Conservation (phyloP, 1,140 invertebrate species). For the Penaeus vannamei region DNA sequence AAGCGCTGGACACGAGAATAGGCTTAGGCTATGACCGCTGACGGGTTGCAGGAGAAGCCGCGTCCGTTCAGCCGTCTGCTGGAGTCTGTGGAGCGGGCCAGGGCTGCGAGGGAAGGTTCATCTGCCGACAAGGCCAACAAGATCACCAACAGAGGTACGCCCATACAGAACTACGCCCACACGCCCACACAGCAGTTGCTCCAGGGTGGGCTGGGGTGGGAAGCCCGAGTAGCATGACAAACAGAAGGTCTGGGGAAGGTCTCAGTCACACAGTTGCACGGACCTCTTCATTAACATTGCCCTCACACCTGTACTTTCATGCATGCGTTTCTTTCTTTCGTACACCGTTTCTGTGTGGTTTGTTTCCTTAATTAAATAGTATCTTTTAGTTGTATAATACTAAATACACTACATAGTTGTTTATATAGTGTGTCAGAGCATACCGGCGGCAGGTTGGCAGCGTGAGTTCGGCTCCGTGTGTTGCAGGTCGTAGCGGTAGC, state of each 20-base stretch:
- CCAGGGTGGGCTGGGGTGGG: slow-evolving; percentile 37
- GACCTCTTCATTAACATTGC: slow-evolving; percentile 41
- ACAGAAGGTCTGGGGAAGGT: slow-evolving; percentile 4
- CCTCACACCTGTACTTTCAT: slow-evolving; percentile 53
- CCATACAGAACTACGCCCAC: slow-evolving; percentile 59
- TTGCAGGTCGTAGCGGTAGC: slow-evolving; percentile 77
- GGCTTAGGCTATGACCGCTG: slow-evolving; percentile 44
- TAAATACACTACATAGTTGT: slow-evolving; percentile 48
- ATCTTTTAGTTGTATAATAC: slow-evolving; percentile 54
- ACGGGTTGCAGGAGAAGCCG: slow-evolving; percentile 63
- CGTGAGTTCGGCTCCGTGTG: slow-evolving; percentile 57
- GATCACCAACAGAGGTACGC: slow-evolving; percentile 62
- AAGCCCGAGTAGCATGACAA: neutral
- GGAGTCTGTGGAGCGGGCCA: slow-evolving; percentile 59
- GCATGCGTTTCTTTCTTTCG: slow-evolving; percentile 61
- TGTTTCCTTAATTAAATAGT: slow-evolving; percentile 51
- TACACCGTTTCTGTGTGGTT: slow-evolving; percentile 62
- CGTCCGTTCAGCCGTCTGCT: slow-evolving; percentile 55
- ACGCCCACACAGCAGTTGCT: slow-evolving; percentile 62
- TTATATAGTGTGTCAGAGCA: slow-evolving; percentile 39
- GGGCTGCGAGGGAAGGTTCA: slow-evolving; percentile 58
- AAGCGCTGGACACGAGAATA: slow-evolving; percentile 34
- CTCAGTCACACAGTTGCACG: slow-evolving; percentile 41
- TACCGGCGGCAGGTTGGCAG: slow-evolving; percentile 13
- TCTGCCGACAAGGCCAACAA: slow-evolving; percentile 63